Conservation (phyloP, 1,140 invertebrate genomes). For the Conus ventricosus region DNA sequence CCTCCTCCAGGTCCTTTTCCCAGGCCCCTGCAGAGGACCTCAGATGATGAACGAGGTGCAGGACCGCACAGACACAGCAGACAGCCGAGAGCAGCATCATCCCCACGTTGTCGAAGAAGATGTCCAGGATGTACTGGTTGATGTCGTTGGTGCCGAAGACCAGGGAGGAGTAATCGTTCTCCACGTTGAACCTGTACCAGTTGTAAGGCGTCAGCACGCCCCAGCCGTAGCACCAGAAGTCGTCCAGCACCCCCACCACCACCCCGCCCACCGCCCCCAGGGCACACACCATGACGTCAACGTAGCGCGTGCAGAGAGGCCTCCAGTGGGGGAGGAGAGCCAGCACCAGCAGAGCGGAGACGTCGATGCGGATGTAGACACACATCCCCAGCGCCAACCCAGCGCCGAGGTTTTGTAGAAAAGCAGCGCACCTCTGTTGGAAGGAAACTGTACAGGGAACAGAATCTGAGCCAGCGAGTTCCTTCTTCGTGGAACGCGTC, state of each 20-base stretch:
- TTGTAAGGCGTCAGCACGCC: slow-evolving; percentile 60
- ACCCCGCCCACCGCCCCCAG: slow-evolving; percentile 32
- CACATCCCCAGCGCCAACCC: slow-evolving; percentile 57
- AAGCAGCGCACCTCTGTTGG: too few relatives aligned
- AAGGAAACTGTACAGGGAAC: too few relatives aligned
- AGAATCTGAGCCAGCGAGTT: too few relatives aligned
- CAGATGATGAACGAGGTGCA: neutral
- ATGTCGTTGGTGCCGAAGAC: slow-evolving; percentile 51
- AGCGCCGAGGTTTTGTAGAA: slow-evolving; percentile 9
- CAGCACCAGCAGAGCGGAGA: slow-evolving; percentile 45
- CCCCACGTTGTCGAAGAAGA: slow-evolving; percentile 32
- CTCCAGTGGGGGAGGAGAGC: slow-evolving; percentile 28
- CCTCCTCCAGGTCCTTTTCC: too few relatives aligned
- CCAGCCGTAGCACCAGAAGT: slow-evolving; percentile 56
- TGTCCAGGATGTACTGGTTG: slow-evolving; percentile 15
- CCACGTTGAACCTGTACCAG: slow-evolving; percentile 66
- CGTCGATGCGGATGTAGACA: slow-evolving; percentile 60
- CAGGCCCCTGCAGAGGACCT: neutral
- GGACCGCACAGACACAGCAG: neutral
- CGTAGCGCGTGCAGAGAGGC: slow-evolving; percentile 7
- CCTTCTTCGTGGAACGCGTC: too few relatives aligned
- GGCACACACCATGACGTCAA: neutral
- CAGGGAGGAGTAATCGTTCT: slow-evolving; percentile 46
- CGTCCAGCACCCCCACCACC: slow-evolving; percentile 53
- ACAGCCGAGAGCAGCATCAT: neutral